A percentile compares a stretch with the other conserved stretches of the same genome.
phyloP scores from a whole-genome alignment of 2,888 invertebrate genomes.

The Phaedon cochleariae region DNA sequence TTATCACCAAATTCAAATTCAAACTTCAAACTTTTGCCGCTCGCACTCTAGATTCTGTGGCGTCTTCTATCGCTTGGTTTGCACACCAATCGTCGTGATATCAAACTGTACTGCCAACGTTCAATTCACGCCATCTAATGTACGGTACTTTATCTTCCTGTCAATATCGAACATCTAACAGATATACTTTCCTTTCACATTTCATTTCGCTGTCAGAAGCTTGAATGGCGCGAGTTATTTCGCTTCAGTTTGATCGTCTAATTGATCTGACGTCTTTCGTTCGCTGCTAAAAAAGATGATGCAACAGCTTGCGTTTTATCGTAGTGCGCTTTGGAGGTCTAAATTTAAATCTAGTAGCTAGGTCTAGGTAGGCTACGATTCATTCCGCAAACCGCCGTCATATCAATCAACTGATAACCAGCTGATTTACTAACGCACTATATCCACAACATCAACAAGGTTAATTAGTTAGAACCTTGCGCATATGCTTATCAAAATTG shows the following conservation, averaged over 20 bases:
- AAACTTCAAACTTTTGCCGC: neutral
- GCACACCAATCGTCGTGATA: no score
- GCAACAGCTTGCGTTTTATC: neutral
- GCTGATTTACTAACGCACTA: no score
- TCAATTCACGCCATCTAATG: neutral
- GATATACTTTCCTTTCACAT: slow-evolving; percentile 1
- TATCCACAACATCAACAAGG: no score
- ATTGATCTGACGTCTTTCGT: neutral
- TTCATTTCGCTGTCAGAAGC: slow-evolving; percentile 1
- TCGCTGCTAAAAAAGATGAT: neutral
- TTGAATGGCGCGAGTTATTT: neutral
- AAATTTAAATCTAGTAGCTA: no score
- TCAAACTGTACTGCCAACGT: no score
- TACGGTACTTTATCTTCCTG: neutral
- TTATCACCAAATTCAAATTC: neutral
- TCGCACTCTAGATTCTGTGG: no score
- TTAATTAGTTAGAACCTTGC: no score
- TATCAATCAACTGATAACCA: no score
- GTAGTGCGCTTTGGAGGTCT: neutral
- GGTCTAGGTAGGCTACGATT: no score
- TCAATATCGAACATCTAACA: neutral
- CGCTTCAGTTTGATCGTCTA: neutral
- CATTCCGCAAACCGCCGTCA: no score
- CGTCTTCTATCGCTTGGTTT: no score
- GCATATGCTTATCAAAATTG: no score